Base-by-base conservation (phyloP, 92 coral and sea anemone genomes). In the Palythoa caribaeorum region DNA sequence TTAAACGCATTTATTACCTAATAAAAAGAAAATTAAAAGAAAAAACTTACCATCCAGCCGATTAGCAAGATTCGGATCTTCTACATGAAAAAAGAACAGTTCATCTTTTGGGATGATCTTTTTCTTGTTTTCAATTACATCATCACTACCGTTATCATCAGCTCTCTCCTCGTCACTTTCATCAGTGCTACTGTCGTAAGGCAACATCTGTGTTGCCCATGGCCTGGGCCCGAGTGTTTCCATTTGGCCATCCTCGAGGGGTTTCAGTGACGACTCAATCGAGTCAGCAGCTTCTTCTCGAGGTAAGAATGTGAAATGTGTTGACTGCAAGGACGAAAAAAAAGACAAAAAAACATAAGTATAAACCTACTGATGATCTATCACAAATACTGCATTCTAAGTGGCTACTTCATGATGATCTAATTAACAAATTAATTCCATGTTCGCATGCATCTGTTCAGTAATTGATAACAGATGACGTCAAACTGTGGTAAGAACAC, bases 161-260 rank as follows among this genome's bases (percentile, higher is more conserved):
- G 86, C 96, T 6, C 60, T 55, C 5, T 92, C 97, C 38, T 86
- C 83, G 28, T 90, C 98, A 71, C 86, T 28, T 51, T 92, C 89
- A 66, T 92, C 96, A 55, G 88, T 93, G 87, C 98, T 97, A 76
- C 99, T 97, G 84, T 97, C 99, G 84, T 97, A 97, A 3, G 99
- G 99, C 38, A 97, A 93, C 78, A 80, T 88, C 39, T 76, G 50
- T 36, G 91, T 39, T 9, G 91, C 71, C 93, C 94, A 93, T 1
- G 91, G 93, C 48, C 84, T 91, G 55, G 89, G 63, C 36, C 65
- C 39, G 65, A 95, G 73, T 57, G 71, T 83, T 73, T 93, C 93
- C 57, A 84, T 75, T 73, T 53, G 44, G 72, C 8, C 54, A 16
- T 51, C 71, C 71, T 84, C 83, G 9, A 54, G 83, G 50, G 73